A percentile compares a stretch with the other conserved stretches of the same genome.
phyloP scores from a whole-genome alignment of 2,888 invertebrate genomes.

The Dasypogon diadema region DNA sequence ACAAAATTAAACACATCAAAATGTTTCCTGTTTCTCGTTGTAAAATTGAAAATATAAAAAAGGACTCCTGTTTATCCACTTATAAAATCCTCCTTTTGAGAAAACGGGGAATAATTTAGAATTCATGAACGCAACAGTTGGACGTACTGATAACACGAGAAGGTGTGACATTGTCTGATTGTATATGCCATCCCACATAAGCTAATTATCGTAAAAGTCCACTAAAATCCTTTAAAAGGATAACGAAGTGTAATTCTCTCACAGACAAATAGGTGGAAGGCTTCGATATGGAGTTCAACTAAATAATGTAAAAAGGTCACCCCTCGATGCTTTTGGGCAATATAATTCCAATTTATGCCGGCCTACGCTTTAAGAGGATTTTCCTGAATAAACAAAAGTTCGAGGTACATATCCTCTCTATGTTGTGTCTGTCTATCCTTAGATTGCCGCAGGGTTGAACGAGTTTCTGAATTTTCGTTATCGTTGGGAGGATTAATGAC shows the following conservation, averaged over 20 bases:
- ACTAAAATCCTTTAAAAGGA: constrained; percentile 24
- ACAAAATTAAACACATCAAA: too few relatives aligned
- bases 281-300: background rate
- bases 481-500: constrained; percentile 1
- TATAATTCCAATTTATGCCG: constrained; percentile 36
- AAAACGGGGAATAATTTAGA: too few relatives aligned
- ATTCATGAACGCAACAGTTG: constrained; percentile 21
- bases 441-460: constrained; percentile 2
- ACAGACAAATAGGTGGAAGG: background rate
- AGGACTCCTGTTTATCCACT: too few relatives aligned
- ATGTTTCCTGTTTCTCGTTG: too few relatives aligned
- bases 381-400: constrained; percentile 23
- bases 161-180: background rate
- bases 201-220: constrained; percentile 24
- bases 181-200: background rate
- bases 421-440: background rate
- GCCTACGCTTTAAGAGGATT: constrained; percentile 18
- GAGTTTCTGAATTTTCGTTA: constrained; percentile 23
- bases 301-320: constrained; percentile 34
- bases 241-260: background rate
- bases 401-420: constrained; percentile 4
- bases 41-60: too few relatives aligned
- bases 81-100: too few relatives aligned
- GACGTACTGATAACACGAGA: background rate
- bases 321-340: constrained; percentile 14